These are phyloP conservation scores for Athalia rosae DNA, from an alignment of 2,888 invertebrate genomes.

Conservation along the genomic window DNA sequence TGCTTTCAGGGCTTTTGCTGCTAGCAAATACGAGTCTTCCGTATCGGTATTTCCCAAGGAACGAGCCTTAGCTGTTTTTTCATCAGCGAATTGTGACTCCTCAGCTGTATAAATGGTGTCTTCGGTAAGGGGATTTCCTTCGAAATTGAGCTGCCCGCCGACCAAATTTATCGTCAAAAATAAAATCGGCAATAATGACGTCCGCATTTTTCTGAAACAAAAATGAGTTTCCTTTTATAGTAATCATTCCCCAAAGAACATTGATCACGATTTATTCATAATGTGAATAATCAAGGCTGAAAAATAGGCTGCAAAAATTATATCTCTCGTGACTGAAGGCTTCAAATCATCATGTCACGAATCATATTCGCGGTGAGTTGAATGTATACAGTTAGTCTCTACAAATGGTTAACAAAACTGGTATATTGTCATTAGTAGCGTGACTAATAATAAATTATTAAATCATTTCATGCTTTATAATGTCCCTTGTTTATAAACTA, in stretches of 20 bases:
- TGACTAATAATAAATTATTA: too few species aligned
- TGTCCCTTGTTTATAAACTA: too few species aligned
- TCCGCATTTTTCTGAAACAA: constrained; percentile 29
- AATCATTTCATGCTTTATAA: too few species aligned
- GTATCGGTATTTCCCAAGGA: constrained; percentile 23
- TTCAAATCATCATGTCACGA: too few species aligned
- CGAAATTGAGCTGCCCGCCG: constrained; percentile 60
- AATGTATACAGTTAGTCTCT: too few species aligned
- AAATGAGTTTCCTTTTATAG: neutral
- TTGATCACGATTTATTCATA: neutral
- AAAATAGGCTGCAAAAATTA: too few species aligned
- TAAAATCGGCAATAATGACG: neutral
- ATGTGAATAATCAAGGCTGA: too few species aligned
- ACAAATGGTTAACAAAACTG: too few species aligned
- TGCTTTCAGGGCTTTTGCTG: constrained; percentile 31
- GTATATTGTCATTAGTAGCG: too few species aligned
- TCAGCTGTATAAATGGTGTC: constrained; percentile 67
- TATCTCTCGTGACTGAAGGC: too few species aligned
- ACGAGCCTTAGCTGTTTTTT: constrained; percentile 51
- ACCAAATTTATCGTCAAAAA: constrained; percentile 16
- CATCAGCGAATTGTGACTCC: constrained; percentile 59
- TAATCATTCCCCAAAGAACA: neutral
- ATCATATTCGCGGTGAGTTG: too few species aligned
- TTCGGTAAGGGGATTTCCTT: constrained; percentile 69
- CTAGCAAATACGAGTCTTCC: constrained; percentile 46